Evolutionary conservation across 2,113 vertebrate genomes (phyloP).

Genomic region (Malurus alboscapulatus): DNA sequence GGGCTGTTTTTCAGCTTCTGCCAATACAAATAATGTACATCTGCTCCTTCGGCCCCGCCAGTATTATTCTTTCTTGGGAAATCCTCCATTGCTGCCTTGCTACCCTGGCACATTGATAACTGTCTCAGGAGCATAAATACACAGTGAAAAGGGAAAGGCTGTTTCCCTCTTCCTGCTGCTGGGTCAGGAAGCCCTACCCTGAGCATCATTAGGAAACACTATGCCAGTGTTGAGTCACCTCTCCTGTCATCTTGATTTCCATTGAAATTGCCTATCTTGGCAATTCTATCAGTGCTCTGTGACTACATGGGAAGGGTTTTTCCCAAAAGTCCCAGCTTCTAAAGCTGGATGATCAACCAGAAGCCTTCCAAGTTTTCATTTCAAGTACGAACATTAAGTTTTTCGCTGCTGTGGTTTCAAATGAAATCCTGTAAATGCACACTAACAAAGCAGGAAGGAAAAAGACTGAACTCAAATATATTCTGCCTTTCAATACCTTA

Average conservation of each 20-base stretch:
- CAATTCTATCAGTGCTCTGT: background rate
- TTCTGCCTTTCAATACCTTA: background rate
- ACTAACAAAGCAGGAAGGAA: background rate
- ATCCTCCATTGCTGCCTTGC: background rate
- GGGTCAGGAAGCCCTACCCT: background rate
- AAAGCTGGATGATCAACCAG: background rate
- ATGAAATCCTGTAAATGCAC: background rate
- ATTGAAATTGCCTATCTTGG: background rate
- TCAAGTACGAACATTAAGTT: background rate
- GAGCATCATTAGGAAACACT: background rate
- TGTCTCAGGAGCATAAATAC: background rate
- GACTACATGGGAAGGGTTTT: background rate
- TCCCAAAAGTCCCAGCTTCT: background rate
- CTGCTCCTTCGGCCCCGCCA: background rate
- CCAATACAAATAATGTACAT: constrained; percentile 28
- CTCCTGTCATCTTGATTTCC: background rate
- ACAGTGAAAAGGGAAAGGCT: background rate
- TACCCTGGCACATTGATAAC: background rate
- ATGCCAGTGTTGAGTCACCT: background rate
- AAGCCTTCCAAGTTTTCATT: background rate
- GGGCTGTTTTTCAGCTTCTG: constrained; percentile 38
- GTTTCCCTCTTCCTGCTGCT: background rate
- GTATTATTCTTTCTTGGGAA: constrained; percentile 20
- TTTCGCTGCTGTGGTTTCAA: background rate
- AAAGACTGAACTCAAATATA: background rate